phyloP scores from a whole-genome alignment of 2,113 vertebrate genomes.

The Camelus dromedarius region DNA sequence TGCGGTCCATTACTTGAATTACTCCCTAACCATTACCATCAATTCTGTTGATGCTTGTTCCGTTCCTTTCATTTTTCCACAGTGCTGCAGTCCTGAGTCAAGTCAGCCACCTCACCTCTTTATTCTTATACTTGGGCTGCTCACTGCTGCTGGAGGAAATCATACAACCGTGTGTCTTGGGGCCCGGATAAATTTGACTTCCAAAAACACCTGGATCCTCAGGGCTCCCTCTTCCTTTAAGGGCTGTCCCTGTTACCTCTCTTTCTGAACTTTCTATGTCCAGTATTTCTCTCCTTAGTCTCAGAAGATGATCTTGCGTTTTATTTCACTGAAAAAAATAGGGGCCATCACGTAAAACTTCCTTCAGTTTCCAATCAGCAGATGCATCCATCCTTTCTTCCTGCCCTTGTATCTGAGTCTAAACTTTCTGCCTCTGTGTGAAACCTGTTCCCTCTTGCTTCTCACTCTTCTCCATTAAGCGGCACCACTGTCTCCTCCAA shows the following conservation, averaged over 20 bases:
- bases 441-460: not conserved
- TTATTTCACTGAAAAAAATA: conserved; percentile 22
- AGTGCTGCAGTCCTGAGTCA: not conserved
- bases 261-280: not conserved
- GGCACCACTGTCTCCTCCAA: not conserved
- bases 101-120: not conserved
- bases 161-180: not conserved
- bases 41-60: not conserved
- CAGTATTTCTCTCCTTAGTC: not conserved
- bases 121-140: not conserved
- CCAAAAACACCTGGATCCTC: not conserved
- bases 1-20: not conserved
- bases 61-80: not conserved
- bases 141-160: not conserved
- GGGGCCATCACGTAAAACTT: not conserved
- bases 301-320: not conserved
- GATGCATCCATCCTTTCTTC: not conserved
- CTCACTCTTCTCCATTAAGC: not conserved
- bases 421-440: not conserved
- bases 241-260: not conserved
- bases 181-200: not conserved
- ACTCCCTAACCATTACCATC: not conserved
- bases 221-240: not conserved
- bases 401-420: not conserved
- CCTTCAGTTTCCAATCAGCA: not conserved